Evolutionary conservation across 2,797 vertebrate species (phyloP).

Genomic region (Xenopus petersii): DNA sequence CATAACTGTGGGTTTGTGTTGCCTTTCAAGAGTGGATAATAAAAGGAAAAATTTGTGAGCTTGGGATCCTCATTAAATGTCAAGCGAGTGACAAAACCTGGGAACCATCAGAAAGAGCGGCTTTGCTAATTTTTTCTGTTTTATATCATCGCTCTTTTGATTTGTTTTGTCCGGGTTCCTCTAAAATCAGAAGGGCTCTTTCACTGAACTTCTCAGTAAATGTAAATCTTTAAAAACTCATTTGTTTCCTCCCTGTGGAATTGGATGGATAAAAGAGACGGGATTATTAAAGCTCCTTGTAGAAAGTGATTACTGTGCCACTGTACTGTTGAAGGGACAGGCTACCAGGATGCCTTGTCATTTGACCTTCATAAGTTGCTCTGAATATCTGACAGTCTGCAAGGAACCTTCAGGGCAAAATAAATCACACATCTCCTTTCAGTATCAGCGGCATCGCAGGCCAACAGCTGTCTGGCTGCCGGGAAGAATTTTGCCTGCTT

Average conservation of each 20-base stretch:
- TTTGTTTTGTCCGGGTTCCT: too few species aligned
- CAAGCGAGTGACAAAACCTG: too few species aligned
- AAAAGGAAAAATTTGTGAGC: too few species aligned
- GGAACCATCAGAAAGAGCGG: too few species aligned
- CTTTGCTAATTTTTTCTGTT: too few species aligned
- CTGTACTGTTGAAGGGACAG: constrained; percentile 33
- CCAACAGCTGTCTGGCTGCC: constrained; percentile 7
- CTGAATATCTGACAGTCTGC: constrained; percentile 24
- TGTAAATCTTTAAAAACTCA: not conserved
- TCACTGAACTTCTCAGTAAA: constrained; percentile 6
- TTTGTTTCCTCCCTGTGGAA: constrained; percentile 1
- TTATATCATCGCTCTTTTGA: too few species aligned
- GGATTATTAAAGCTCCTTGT: not conserved
- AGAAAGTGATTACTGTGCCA: constrained; percentile 13
- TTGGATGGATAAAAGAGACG: not conserved
- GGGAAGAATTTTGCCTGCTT: constrained; percentile 24
- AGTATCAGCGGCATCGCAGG: not conserved
- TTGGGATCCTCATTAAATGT: too few species aligned
- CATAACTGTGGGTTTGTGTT: too few species aligned
- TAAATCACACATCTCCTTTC: not conserved
- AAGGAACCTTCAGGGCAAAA: constrained; percentile 17
- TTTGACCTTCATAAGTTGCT: constrained; percentile 43
- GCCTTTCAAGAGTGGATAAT: too few species aligned
- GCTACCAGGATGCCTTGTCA: constrained; percentile 22
- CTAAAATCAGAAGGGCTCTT: not conserved